Percentiles rank a stretch among this genome's conserved stretches.
These are phyloP conservation scores for Tetraneura akinire DNA, from an alignment of 1,140 invertebrate genomes.

Conservation along the genomic window DNA sequence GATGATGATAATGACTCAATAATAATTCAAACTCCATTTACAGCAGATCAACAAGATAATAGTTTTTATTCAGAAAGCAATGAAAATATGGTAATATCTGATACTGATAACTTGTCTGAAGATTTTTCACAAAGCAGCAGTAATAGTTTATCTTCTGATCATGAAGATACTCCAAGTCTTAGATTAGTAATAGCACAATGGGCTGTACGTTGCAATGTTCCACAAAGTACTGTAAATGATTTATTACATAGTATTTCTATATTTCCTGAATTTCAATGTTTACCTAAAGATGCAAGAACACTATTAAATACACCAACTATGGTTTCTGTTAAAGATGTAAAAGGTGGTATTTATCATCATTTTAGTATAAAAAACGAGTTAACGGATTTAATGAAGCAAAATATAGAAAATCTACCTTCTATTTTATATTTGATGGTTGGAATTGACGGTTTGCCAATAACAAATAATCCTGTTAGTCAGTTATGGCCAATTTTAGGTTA, in stretches of 20 bases:
- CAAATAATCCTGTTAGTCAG: neutral
- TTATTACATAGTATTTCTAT: neutral
- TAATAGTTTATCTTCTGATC: neutral
- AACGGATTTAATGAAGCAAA: neutral
- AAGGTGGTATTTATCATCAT: constrained; percentile 15
- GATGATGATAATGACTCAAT: constrained; percentile 2
- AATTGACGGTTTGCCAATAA: constrained; percentile 9
- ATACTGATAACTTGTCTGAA: neutral
- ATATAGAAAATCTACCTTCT: neutral
- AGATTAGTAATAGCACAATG: neutral
- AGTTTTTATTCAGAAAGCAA: neutral
- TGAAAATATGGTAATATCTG: neutral
- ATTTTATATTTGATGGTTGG: neutral
- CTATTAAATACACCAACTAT: constrained; percentile 5
- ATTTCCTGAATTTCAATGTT: neutral
- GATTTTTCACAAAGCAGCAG: neutral
- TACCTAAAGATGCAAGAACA: neutral
- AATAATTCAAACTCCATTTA: neutral
- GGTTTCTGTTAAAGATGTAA: neutral
- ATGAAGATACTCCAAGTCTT: neutral
- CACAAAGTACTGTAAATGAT: neutral
- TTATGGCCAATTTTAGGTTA: constrained; percentile 26
- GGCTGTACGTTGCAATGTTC: neutral
- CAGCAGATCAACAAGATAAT: neutral
- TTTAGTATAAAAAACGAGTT: constrained; percentile 1